These are phyloP conservation scores for Psilopsiagon aymara DNA, from an alignment of 2,113 vertebrate genomes.

Conservation along the genomic window DNA sequence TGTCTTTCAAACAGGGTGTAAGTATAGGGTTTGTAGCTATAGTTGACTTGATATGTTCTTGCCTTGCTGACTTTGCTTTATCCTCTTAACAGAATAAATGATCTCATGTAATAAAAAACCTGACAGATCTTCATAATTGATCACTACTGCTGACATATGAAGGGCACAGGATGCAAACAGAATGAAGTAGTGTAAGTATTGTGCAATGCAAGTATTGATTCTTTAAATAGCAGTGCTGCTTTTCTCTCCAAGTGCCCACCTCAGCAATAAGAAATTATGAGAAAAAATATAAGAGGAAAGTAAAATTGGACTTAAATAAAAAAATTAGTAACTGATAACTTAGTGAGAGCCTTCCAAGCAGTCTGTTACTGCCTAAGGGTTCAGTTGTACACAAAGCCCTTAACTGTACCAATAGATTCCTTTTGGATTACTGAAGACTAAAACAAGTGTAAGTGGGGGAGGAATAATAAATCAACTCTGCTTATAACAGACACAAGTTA, in stretches of 20 bases:
- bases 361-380: background rate
- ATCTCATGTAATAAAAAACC: constrained; percentile 33
- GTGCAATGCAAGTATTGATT: constrained; percentile 53
- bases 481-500: background rate
- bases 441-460: background rate
- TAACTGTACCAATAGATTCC: background rate
- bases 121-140: constrained; percentile 60
- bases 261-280: constrained; percentile 56
- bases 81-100: constrained; percentile 51
- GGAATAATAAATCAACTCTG: background rate
- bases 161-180: constrained; percentile 48
- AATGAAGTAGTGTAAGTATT: background rate
- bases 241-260: constrained; percentile 23
- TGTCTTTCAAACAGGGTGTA: background rate
- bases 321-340: background rate
- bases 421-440: background rate
- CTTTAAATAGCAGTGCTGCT: constrained; percentile 9
- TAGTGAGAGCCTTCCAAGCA: background rate
- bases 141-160: constrained; percentile 6
- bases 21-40: background rate
- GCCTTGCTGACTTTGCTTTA: constrained; percentile 53
- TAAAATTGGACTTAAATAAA: constrained; percentile 22
- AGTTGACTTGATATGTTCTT: background rate
- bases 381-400: background rate
- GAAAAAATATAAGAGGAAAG: background rate